Evolutionary conservation across 2,113 vertebrate genomes (phyloP).

Genomic region (Ochotona curzoniae): DNA sequence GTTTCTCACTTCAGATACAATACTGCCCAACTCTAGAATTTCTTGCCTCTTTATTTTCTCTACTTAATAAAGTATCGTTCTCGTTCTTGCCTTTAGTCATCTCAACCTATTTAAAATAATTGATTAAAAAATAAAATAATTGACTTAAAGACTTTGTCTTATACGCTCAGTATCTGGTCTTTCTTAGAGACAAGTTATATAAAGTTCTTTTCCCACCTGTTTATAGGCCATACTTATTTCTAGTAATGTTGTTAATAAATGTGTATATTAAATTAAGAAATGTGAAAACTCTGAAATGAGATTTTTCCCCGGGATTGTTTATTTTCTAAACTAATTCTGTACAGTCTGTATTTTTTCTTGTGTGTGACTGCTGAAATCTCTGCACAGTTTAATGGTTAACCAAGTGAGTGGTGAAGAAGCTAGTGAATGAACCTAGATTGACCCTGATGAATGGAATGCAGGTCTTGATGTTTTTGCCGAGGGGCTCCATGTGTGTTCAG

Average conservation of each 20-base stretch:
- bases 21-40: constrained; percentile 15
- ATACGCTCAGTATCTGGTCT: neutral
- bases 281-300: constrained; percentile 12
- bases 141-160: constrained; percentile 16
- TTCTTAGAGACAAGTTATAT: neutral
- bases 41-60: neutral
- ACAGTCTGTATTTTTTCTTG: neutral
- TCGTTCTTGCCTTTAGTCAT: no score
- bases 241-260: neutral
- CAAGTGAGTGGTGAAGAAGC: neutral
- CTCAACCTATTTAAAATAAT: no score
- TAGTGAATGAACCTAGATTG: neutral
- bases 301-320: neutral
- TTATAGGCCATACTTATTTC: neutral
- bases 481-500: neutral
- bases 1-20: constrained; percentile 3
- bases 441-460: constrained; percentile 16
- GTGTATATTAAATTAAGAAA: neutral
- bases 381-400: constrained; percentile 8
- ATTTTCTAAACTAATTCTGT: constrained; percentile 13
- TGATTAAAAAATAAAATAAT: no score
- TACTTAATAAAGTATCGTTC: no score
- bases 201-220: neutral
- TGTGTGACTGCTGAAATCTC: neutral
- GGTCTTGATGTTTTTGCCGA: neutral